Evolutionary conservation across 2,888 invertebrate species (phyloP).

Genomic region (Mythimna loreyi): DNA sequence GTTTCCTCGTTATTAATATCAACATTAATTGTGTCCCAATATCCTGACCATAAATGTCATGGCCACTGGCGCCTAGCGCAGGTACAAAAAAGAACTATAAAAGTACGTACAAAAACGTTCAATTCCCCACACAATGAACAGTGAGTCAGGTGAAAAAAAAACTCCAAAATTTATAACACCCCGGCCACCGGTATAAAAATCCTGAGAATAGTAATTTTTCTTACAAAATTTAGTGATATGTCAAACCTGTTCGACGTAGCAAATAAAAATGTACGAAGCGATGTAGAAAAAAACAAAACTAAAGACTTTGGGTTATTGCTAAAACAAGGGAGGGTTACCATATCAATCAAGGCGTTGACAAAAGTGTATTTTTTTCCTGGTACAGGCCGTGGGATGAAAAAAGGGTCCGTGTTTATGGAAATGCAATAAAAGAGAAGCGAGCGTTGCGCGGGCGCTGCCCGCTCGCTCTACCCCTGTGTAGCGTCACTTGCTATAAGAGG

Average conservation of each 20-base stretch:
- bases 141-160: slow-evolving; percentile 83
- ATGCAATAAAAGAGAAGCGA: slow-evolving; percentile 81
- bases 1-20: slow-evolving; percentile 89
- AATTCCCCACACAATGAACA: slow-evolving; percentile 82
- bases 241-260: slow-evolving; percentile 88
- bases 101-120: slow-evolving; percentile 84
- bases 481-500: slow-evolving; percentile 59
- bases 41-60: slow-evolving; percentile 89
- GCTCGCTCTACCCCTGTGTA: slow-evolving; percentile 58
- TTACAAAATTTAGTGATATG: slow-evolving; percentile 90
- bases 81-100: slow-evolving; percentile 84
- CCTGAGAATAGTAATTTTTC: slow-evolving; percentile 88
- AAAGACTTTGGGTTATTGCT: slow-evolving; percentile 86
- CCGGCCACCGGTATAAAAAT: slow-evolving; percentile 87
- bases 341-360: slow-evolving; percentile 90
- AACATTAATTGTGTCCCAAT: slow-evolving; percentile 89
- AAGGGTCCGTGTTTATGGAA: slow-evolving; percentile 88
- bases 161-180: slow-evolving; percentile 86
- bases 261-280: slow-evolving; percentile 88
- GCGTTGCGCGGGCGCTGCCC: slow-evolving; percentile 70
- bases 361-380: slow-evolving; percentile 84
- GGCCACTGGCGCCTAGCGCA: slow-evolving; percentile 89
- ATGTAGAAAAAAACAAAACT: slow-evolving; percentile 78
- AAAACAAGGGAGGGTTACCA: slow-evolving; percentile 90
- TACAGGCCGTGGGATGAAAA: slow-evolving; percentile 82